A percentile compares a stretch with the other conserved stretches of the same genome.
Conservation (phyloP, 2,888 invertebrate species). For the Ctenicera cuprea region DNA sequence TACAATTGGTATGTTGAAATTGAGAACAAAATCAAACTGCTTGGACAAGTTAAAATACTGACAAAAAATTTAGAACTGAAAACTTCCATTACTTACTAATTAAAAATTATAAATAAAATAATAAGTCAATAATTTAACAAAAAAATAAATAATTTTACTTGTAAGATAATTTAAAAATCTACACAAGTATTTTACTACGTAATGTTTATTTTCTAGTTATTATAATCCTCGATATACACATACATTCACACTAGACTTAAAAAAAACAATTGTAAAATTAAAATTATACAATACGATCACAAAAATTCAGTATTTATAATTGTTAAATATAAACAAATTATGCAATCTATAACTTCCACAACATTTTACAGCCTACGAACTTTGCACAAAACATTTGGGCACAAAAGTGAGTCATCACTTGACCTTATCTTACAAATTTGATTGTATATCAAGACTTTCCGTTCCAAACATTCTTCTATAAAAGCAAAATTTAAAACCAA, state of each 20-base stretch:
- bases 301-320: constrained; percentile 49
- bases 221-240: constrained; percentile 51
- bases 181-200: constrained; percentile 50
- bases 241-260: constrained; percentile 53
- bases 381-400: constrained; percentile 50
- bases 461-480: constrained; percentile 3
- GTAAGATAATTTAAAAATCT: constrained; percentile 42
- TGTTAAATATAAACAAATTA: constrained; percentile 40
- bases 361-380: constrained; percentile 49
- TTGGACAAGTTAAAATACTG: constrained; percentile 23
- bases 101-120: constrained; percentile 34
- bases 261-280: constrained; percentile 34
- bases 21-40: background rate
- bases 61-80: constrained; percentile 26
- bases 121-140: constrained; percentile 37
- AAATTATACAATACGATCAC: constrained; percentile 53
- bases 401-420: constrained; percentile 39
- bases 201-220: constrained; percentile 48
- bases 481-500: constrained; percentile 5
- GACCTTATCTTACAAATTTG: constrained; percentile 43
- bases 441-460: constrained; percentile 39
- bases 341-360: constrained; percentile 42
- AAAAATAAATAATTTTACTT: constrained; percentile 42
- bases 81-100: constrained; percentile 5
- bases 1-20: constrained; percentile 25